Percentiles rank a stretch among this genome's conserved stretches.
These are phyloP conservation scores for Drosophila nebulosa DNA, from an alignment of 1,140 invertebrate genomes.

Conservation along the genomic window DNA sequence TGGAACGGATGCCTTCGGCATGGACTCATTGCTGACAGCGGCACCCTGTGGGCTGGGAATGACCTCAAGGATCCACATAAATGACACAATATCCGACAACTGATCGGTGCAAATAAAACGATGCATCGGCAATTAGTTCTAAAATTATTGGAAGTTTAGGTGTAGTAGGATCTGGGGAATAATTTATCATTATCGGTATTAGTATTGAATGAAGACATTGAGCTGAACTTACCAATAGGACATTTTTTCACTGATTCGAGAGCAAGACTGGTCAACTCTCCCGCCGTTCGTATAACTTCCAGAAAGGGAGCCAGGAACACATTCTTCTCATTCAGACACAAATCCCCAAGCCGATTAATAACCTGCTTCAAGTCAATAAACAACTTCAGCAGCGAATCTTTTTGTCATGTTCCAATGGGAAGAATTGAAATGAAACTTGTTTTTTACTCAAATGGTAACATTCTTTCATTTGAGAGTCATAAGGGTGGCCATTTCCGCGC, in stretches of 20 bases:
- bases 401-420: conserved; percentile 87
- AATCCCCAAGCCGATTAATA: conserved; percentile 89
- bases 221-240: conserved; percentile 87
- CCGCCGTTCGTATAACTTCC: conserved; percentile 96
- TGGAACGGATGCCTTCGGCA: conserved; percentile 24
- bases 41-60: conserved; percentile 94
- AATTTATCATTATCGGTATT: not conserved
- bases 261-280: conserved; percentile 95
- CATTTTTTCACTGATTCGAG: conserved; percentile 96
- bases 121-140: conserved; percentile 95
- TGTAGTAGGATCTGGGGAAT: conserved; percentile 87
- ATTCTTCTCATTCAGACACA: conserved; percentile 90
- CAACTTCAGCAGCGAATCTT: conserved; percentile 89
- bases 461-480: conserved; percentile 86
- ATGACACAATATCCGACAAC: conserved; percentile 95
- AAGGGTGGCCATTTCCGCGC: conserved; percentile 93
- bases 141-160: conserved; percentile 90
- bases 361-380: conserved; percentile 91
- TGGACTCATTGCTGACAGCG: conserved; percentile 85
- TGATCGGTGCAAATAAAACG: conserved; percentile 97
- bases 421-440: not conserved
- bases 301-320: conserved; percentile 93
- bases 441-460: not conserved
- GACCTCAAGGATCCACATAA: conserved; percentile 97
- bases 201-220: not conserved